Base-by-base conservation (phyloP, 2,888 invertebrate genomes). In the Poecilus cupreus region DNA sequence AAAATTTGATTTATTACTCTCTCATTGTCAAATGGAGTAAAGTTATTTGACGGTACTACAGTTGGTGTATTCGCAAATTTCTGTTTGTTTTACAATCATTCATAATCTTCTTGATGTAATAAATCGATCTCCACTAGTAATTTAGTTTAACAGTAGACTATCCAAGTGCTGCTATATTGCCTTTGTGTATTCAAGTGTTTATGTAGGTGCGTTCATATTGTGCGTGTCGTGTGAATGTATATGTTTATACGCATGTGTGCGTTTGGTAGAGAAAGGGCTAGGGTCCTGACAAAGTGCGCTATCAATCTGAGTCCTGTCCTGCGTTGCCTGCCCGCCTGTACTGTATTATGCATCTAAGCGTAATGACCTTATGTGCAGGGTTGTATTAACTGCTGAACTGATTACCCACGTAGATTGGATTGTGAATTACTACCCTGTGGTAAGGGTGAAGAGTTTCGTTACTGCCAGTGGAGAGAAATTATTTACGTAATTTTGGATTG, bases 331-430 rank as follows among this genome's bases (percentile, higher is more conserved):
- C 10, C 64, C 4, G n/a, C 11, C 64, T 46, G 39, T 18, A 24
- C 22, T 46, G 24, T 72, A 72, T 72, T 72, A 72, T 72, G 72
- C 72, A 72, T 46, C 60, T 22, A 6, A n/a, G 22, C 72, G 72
- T 72, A 72, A 72, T 72, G 72, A 72, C 72, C 72, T 72, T 72
- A 46, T 46, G 39, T n/a, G 72, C 72, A 72, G 72, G 43, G 72
- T 11, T 43, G 72, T 72, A 72, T 46, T 72, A 72, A 46, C 72
- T 46, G 18, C n/a, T 39, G 37, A 32, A 68, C 39, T 72, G 72
- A 46, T 72, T 70, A 39, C 20, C 24, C 22, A 6, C 8, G 20
- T 16, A 70, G 39, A 70, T 70, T 72, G 72, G 72, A 43, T 72
- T 72, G 46, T 46, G 60, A 54, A 20, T 18, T 16, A 54, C 3